Evolutionary conservation across 2,888 invertebrate genomes (phyloP).

Genomic region (Acanthosepion esculentum): DNA sequence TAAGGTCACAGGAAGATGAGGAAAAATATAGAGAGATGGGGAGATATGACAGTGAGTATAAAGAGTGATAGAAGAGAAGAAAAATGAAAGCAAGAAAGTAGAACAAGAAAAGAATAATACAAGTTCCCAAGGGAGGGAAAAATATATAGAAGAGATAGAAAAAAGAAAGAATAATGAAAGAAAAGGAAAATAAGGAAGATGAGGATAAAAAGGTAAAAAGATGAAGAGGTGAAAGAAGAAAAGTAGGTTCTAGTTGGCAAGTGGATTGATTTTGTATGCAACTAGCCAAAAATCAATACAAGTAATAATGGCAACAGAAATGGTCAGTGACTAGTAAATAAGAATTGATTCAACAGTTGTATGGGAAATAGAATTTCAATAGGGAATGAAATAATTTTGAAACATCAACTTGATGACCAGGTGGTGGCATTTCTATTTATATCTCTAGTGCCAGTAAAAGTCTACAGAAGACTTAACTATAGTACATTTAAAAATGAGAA

Average conservation of each 20-base stretch:
- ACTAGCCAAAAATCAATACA: slow-evolving; percentile 33
- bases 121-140: background rate
- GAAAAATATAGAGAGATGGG: background rate
- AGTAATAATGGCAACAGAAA: background rate
- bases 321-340: background rate
- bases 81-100: too few relatives aligned
- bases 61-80: background rate
- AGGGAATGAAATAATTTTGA: background rate
- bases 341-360: slow-evolving; percentile 33
- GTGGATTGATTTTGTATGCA: background rate
- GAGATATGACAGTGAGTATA: background rate
- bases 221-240: background rate
- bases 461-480: background rate
- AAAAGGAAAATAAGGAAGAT: background rate
- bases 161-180: background rate
- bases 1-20: background rate
- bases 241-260: background rate
- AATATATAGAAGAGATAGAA: background rate
- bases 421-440: background rate
- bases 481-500: background rate
- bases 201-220: background rate
- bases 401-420: background rate
- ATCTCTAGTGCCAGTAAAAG: background rate
- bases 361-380: background rate
- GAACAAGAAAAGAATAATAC: background rate